Evolutionary conservation across 1,140 invertebrate species (phyloP).

Genomic region (Drosophila cardini): DNA sequence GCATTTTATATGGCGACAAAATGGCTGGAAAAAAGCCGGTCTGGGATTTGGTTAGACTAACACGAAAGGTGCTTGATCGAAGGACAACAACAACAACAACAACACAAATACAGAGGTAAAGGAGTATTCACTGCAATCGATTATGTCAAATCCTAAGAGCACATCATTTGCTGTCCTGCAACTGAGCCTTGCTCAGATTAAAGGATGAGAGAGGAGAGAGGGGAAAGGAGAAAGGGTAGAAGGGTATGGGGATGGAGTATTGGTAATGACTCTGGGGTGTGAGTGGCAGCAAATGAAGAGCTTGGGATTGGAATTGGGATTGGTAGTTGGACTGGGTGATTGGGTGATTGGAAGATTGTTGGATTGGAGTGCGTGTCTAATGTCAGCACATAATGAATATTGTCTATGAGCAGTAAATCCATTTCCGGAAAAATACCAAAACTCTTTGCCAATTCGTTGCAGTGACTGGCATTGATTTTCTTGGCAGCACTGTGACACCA

Average conservation of each 20-base stretch:
- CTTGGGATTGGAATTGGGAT: not conserved
- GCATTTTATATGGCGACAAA: slow-evolving; percentile 3
- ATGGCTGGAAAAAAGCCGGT: not conserved
- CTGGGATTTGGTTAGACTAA: slow-evolving; percentile 14
- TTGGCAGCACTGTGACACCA: slow-evolving; percentile 9
- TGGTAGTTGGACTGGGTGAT: not conserved
- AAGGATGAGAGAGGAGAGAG: not conserved
- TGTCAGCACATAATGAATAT: slow-evolving; percentile 55
- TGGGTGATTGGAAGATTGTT: not conserved
- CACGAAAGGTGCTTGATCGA: slow-evolving; percentile 44
- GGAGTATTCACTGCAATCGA: slow-evolving; percentile 49
- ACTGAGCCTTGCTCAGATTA: slow-evolving; percentile 7
- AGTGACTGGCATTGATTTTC: slow-evolving; percentile 12
- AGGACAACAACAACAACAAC: slow-evolving; percentile 24
- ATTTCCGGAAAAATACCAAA: slow-evolving; percentile 19
- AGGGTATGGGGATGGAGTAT: slow-evolving; percentile 7
- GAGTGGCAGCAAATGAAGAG: not conserved
- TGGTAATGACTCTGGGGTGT: slow-evolving; percentile 1
- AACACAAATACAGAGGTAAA: not conserved
- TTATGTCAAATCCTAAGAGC: slow-evolving; percentile 58
- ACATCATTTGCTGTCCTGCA: slow-evolving; percentile 45
- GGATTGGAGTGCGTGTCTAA: slow-evolving; percentile 36
- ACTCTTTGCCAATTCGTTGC: slow-evolving; percentile 48
- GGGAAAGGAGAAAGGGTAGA: not conserved
- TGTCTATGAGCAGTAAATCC: slow-evolving; percentile 39